These are phyloP conservation scores for Rotaria magnacalcarata DNA, from an alignment of 2,888 invertebrate species.

Conservation along the genomic window DNA sequence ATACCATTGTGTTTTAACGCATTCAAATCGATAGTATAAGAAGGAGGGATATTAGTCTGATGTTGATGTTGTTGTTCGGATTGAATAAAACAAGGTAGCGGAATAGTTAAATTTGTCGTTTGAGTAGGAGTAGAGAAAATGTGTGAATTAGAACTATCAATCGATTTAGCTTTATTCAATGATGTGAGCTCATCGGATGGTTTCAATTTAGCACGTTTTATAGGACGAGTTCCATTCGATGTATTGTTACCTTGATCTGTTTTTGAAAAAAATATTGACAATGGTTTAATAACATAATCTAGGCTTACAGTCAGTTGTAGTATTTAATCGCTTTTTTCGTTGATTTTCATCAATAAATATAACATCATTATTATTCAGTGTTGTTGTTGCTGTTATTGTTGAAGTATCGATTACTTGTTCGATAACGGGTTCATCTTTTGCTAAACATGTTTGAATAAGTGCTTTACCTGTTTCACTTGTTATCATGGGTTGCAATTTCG, in stretches of 20 bases:
- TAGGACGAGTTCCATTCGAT: background rate
- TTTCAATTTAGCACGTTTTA: background rate
- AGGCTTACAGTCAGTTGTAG: background rate
- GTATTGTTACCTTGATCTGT: background rate
- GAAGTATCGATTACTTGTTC: background rate
- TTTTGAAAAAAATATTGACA: background rate
- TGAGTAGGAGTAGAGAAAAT: background rate
- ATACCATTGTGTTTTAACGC: slow-evolving; percentile 6
- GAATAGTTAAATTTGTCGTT: background rate
- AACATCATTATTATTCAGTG: slow-evolving; percentile 28
- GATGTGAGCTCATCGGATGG: background rate
- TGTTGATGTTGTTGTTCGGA: background rate
- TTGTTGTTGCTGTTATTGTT: background rate
- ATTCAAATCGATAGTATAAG: background rate
- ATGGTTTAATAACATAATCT: background rate
- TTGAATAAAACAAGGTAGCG: background rate
- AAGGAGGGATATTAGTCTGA: background rate
- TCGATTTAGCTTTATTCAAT: background rate
- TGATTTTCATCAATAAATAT: slow-evolving; percentile 29
- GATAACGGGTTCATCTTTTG: slow-evolving; percentile 30
- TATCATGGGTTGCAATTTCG: slow-evolving; percentile 92
- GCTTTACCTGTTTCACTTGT: slow-evolving; percentile 85
- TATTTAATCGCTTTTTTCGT: background rate
- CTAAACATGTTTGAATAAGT: slow-evolving; percentile 90
- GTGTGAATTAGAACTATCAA: background rate